phyloP scores from a whole-genome alignment of 2,888 invertebrate species.

The Cantharis flavilabris region DNA sequence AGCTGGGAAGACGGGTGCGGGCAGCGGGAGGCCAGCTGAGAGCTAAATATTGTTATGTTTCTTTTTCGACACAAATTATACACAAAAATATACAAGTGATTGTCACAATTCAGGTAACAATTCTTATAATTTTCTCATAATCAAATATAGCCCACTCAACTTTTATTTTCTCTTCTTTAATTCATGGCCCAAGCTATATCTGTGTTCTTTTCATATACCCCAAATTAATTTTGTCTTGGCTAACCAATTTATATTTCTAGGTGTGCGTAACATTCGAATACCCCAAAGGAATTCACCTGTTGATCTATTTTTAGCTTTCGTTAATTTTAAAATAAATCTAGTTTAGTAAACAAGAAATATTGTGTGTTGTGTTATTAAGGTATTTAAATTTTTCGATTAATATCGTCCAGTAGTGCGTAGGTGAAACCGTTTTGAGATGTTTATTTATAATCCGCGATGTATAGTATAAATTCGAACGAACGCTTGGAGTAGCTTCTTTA shows the following conservation, averaged over 20 bases:
- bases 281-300: background rate
- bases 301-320: background rate
- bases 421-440: conserved; percentile 3
- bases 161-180: too few species aligned
- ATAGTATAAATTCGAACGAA: background rate
- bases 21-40: too few species aligned
- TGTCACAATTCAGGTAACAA: too few species aligned
- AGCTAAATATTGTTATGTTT: too few species aligned
- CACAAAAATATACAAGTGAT: too few species aligned
- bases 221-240: background rate
- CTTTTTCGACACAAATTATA: too few species aligned
- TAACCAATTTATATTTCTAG: background rate
- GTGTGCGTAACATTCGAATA: background rate
- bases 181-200: too few species aligned
- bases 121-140: too few species aligned
- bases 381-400: conserved; percentile 4
- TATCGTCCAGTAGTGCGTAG: background rate
- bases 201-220: too few species aligned
- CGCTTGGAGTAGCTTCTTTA: background rate
- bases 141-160: too few species aligned
- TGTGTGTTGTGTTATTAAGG: background rate
- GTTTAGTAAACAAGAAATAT: background rate
- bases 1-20: too few species aligned
- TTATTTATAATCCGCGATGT: conserved; percentile 15
- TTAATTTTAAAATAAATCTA: background rate